A percentile compares a stretch with the other conserved stretches of the same genome.
These are phyloP conservation scores for Toxostoma redivivum DNA, from an alignment of 2,113 vertebrate species.

Conservation along the genomic window DNA sequence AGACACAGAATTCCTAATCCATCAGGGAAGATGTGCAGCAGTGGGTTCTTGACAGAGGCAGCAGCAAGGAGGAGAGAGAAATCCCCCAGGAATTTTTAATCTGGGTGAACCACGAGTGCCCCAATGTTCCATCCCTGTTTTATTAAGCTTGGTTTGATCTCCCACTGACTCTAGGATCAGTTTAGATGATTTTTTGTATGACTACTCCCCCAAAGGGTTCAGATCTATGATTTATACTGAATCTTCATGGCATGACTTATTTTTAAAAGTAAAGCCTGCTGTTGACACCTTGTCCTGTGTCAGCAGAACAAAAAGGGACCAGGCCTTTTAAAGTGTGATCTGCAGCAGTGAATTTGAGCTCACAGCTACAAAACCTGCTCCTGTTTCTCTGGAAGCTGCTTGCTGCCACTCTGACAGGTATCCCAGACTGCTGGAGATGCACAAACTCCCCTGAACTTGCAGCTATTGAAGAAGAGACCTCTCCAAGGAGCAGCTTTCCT, in stretches of 20 bases:
- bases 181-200: not conserved
- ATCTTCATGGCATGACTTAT: not conserved
- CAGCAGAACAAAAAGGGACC: not conserved
- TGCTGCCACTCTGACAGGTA: not conserved
- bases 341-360: not conserved
- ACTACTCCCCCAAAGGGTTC: not conserved
- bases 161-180: not conserved
- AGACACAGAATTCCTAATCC: not conserved
- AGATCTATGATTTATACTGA: not conserved
- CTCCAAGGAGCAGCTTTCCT: constrained; percentile 3
- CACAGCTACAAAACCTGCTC: not conserved
- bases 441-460: constrained; percentile 51
- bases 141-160: not conserved
- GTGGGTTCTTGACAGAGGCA: not conserved
- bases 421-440: not conserved
- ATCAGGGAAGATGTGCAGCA: not conserved
- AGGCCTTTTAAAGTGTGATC: not conserved
- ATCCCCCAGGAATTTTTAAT: not conserved
- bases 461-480: not conserved
- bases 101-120: not conserved
- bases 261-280: not conserved
- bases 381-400: not conserved
- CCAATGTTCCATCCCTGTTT: not conserved
- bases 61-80: not conserved
- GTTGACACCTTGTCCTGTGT: not conserved